phyloP scores from a whole-genome alignment of 2,797 vertebrate genomes.

The Chaetodon trifasciatus region DNA sequence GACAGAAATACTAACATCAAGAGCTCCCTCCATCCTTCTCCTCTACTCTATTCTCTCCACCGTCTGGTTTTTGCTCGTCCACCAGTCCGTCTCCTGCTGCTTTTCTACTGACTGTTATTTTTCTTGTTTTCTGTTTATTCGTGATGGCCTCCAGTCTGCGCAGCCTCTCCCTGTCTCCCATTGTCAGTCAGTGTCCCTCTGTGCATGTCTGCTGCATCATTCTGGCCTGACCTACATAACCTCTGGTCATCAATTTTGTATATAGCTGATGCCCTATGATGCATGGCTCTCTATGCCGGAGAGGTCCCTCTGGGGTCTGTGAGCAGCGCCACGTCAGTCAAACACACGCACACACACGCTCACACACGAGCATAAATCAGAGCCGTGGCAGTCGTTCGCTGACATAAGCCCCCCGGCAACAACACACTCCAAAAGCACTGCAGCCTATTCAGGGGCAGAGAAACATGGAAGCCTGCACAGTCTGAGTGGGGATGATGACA shows the following conservation, averaged over 20 bases:
- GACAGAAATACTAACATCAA: slow-evolving; percentile 65
- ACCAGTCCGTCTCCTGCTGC: slow-evolving; percentile 19
- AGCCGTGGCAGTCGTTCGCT: slow-evolving; percentile 47
- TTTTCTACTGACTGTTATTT: slow-evolving; percentile 7
- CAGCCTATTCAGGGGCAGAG: slow-evolving; percentile 58
- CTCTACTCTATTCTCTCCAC: neutral
- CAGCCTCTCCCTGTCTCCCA: slow-evolving; percentile 24
- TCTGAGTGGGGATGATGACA: slow-evolving; percentile 44
- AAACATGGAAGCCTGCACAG: slow-evolving; percentile 42
- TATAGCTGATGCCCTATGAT: slow-evolving; percentile 70
- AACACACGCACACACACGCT: slow-evolving; percentile 6
- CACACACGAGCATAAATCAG: slow-evolving; percentile 57
- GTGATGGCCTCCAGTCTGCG: slow-evolving; percentile 30
- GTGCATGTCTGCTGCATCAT: slow-evolving; percentile 56
- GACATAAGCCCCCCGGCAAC: slow-evolving; percentile 69
- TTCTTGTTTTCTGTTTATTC: slow-evolving; percentile 23
- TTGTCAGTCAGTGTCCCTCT: slow-evolving; percentile 41
- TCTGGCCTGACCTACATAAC: slow-evolving; percentile 76
- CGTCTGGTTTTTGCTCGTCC: slow-evolving; percentile 27
- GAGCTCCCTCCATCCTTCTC: slow-evolving; percentile 12
- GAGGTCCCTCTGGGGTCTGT: slow-evolving; percentile 29
- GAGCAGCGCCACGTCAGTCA: slow-evolving; percentile 50
- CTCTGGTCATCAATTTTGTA: slow-evolving; percentile 75
- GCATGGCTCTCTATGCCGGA: slow-evolving; percentile 51
- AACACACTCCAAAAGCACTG: slow-evolving; percentile 55